These are phyloP conservation scores for Chrysolina oricalcia DNA, from an alignment of 2,888 invertebrate species.

Conservation along the genomic window DNA sequence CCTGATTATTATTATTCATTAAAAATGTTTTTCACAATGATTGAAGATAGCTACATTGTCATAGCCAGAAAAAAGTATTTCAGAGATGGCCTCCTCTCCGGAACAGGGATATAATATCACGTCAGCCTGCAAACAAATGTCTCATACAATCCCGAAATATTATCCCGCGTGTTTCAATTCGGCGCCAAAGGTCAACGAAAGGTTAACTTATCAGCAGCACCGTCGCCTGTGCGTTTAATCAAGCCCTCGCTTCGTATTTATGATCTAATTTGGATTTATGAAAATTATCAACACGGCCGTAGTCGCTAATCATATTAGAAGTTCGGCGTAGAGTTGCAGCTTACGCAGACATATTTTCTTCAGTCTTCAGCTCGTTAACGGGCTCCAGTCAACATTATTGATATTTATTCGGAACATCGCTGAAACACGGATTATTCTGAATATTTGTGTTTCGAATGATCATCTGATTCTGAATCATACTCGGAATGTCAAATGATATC, in stretches of 20 bases:
- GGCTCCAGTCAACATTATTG: neutral
- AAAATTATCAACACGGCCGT: conserved; percentile 12
- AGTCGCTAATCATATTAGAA: conserved; percentile 7
- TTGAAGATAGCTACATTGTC: too few relatives aligned
- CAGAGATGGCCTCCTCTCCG: too few relatives aligned
- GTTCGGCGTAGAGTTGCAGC: neutral
- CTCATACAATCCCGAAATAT: conserved; percentile 1
- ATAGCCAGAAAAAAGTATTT: neutral
- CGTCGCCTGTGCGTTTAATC: conserved; percentile 10
- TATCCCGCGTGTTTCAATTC: neutral
- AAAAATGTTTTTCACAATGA: too few relatives aligned
- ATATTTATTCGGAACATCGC: neutral
- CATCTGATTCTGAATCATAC: too few relatives aligned
- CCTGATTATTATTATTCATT: too few relatives aligned
- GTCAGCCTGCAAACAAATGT: neutral
- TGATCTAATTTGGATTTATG: conserved; percentile 20
- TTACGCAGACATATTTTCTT: conserved; percentile 1
- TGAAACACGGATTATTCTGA: too few relatives aligned
- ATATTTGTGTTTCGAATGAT: too few relatives aligned
- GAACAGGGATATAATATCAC: too few relatives aligned
- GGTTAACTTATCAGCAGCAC: conserved; percentile 7
- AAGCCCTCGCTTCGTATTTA: conserved; percentile 9
- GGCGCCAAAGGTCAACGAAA: conserved; percentile 7
- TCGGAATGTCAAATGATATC: too few relatives aligned
- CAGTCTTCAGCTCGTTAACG: neutral